A percentile compares a stretch with the other conserved stretches of the same genome.
phyloP scores from a whole-genome alignment of 2,888 invertebrate species.

The Lysandra bellargus region DNA sequence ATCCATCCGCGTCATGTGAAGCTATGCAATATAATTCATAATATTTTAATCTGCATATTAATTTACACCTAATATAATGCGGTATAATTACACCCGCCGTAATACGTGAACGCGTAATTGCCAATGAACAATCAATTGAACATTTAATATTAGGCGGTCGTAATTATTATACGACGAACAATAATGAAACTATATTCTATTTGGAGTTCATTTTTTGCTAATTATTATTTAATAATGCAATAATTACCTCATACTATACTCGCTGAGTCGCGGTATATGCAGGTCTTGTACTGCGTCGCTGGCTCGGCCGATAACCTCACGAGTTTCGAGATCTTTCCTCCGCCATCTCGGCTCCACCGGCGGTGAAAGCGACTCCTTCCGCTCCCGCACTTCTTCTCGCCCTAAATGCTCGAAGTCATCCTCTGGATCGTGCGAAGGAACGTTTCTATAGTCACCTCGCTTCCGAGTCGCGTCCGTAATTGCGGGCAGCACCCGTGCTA shows the following conservation, averaged over 20 bases:
- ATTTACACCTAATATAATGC: slow-evolving; percentile 5
- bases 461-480: slow-evolving; percentile 70
- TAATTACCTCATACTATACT: slow-evolving; percentile 80
- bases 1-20: not conserved
- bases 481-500: slow-evolving; percentile 53
- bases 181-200: slow-evolving; percentile 14
- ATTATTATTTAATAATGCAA: not conserved
- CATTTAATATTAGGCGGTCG: slow-evolving; percentile 13
- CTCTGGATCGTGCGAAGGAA: slow-evolving; percentile 85
- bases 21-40: not conserved
- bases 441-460: slow-evolving; percentile 86
- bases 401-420: slow-evolving; percentile 78
- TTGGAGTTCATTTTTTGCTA: not conserved
- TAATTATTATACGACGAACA: not conserved
- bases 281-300: slow-evolving; percentile 76
- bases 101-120: slow-evolving; percentile 12
- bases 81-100: slow-evolving; percentile 12
- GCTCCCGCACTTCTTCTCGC: slow-evolving; percentile 54
- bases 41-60: slow-evolving; percentile 6
- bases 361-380: slow-evolving; percentile 58
- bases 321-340: slow-evolving; percentile 57
- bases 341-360: slow-evolving; percentile 59
- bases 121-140: slow-evolving; percentile 14
- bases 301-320: slow-evolving; percentile 44
- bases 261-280: slow-evolving; percentile 83